Base-by-base conservation (phyloP, 2,888 invertebrate species). In the Hydrotaea cyrtoneurina region DNA sequence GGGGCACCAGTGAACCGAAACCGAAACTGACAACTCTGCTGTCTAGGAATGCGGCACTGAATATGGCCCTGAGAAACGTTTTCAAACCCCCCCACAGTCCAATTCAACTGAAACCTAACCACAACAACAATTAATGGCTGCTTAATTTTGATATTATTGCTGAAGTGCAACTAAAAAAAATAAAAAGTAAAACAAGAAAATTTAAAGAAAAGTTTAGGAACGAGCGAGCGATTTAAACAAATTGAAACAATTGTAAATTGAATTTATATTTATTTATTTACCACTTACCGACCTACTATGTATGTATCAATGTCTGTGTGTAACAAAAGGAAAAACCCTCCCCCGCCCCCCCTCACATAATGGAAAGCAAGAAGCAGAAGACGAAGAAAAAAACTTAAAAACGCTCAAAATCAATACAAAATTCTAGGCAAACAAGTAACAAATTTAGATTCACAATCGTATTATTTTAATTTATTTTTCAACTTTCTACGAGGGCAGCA, bases 131-230 rank as follows among this genome's bases (percentile, higher is more conserved):
- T 83, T 69, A 69, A 80, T 81, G 86, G 83, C 83, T 79, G 86
- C 86, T 83, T 86, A 81, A 83, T 83, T 69, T 83, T 86, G 80
- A 83, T 86, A 83, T 86, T 86, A 83, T 86, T 86, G 86, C 86
- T 86, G 78, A 86, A 86, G 57, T 46, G 83, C 80, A 83, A 86
- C 78, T 83, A 85, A 85, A 85, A 85, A 78, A 55, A 69, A 69
- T 26, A 50, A 7, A 59, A 62, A 46, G 19, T 17, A n/a, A 72
- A 77, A 78, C 23, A 73, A 64, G 69, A 59, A 80, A 71, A 77
- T 21, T n/a, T 23, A 66, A 66, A 43, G 13, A 69, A 50, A 76
- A 53, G 31, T 23, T 50, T 21, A 71, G 36, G 31, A 66, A 59
- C 15, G 15, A 66, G 71, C 64, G 73, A 78, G 71, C 64, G 73